Conservation (phyloP, 2,888 invertebrate genomes). For the Lasioglossum malachurum region DNA sequence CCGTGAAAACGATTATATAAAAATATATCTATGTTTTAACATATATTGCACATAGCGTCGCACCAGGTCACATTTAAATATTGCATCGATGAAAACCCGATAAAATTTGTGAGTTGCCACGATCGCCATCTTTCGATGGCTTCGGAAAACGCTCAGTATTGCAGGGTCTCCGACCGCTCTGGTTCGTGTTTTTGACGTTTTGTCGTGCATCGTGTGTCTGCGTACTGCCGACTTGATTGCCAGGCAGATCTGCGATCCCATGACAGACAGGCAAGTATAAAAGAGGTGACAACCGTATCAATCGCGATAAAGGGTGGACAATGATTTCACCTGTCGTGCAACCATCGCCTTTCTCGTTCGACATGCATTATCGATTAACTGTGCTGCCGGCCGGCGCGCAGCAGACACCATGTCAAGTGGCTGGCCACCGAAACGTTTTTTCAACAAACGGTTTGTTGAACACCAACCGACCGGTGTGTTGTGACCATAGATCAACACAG, state of each 20-base stretch:
- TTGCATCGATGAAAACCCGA: constrained; percentile 6
- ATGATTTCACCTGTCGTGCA: constrained; percentile 26
- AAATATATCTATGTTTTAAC: not conserved
- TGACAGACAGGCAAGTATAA: constrained; percentile 51
- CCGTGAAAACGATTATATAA: not conserved
- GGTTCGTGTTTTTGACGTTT: constrained; percentile 58
- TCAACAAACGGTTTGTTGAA: not conserved
- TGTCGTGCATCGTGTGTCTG: constrained; percentile 11
- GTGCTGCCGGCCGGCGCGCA: constrained; percentile 48
- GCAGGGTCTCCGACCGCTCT: constrained; percentile 57
- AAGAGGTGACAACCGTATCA: not conserved
- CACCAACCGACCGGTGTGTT: no score
- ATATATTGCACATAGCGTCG: not conserved
- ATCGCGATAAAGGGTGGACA: no score
- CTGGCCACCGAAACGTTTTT: constrained; percentile 15
- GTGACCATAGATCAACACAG: not conserved
- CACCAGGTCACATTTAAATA: not conserved
- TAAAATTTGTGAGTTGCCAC: constrained; percentile 35
- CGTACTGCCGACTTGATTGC: constrained; percentile 13
- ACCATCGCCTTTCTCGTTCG: constrained; percentile 26
- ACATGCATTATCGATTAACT: constrained; percentile 56
- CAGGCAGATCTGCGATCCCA: constrained; percentile 24
- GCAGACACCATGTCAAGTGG: constrained; percentile 29
- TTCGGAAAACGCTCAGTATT: constrained; percentile 38
- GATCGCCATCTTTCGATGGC: constrained; percentile 53